Conservation (phyloP, 2,113 vertebrate species). For the Ptilonorhynchus violaceus region DNA sequence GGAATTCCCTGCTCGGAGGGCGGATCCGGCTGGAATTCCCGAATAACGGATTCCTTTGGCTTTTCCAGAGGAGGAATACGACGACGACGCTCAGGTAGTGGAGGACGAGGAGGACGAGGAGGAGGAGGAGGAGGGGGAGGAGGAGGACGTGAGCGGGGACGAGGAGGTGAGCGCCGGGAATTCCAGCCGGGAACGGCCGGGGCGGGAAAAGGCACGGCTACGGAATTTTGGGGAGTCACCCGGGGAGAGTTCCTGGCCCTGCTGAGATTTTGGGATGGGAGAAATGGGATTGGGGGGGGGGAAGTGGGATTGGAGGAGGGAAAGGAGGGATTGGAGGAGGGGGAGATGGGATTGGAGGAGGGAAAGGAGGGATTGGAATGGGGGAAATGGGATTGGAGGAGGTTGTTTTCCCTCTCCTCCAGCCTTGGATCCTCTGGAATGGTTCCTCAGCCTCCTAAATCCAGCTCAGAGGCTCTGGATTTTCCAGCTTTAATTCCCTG, state of each 20-base stretch:
- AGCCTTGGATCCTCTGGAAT: background rate
- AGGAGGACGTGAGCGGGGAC: constrained; percentile 84
- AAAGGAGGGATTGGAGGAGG: no score
- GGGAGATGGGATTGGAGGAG: background rate
- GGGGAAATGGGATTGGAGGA: background rate
- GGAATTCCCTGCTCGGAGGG: accelerated
- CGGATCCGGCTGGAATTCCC: background rate
- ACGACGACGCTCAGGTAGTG: constrained; percentile 88
- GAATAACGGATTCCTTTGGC: background rate
- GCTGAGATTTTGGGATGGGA: background rate
- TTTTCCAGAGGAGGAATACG: constrained; percentile 84
- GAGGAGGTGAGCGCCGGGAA: constrained; percentile 70
- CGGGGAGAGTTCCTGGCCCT: no score
- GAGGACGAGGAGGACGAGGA: constrained; percentile 90
- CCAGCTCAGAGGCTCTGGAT: accelerated
- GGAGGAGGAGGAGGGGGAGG: constrained; percentile 91
- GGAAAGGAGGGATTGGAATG: background rate
- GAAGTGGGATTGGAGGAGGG: background rate
- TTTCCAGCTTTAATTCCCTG: no score
- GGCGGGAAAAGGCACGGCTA: background rate
- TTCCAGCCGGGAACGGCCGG: background rate
- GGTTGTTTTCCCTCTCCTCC: background rate
- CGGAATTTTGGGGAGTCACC: no score
- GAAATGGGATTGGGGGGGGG: background rate
- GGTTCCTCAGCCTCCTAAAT: no score